phyloP scores from a whole-genome alignment of 2,888 invertebrate genomes.

The Agriopis marginaria region DNA sequence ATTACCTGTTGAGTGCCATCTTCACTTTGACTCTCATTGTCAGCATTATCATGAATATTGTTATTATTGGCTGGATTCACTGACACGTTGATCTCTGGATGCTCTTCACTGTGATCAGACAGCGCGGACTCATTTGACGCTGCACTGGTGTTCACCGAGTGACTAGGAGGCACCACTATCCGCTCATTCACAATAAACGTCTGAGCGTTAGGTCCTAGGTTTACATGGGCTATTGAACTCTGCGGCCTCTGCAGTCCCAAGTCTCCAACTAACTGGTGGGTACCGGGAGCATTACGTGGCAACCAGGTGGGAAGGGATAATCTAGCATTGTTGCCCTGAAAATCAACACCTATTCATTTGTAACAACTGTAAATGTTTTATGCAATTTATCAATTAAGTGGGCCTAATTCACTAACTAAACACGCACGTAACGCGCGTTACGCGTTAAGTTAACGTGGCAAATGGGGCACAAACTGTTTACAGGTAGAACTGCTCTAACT shows the following conservation, averaged over 20 bases:
- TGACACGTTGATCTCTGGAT: slow-evolving; percentile 74
- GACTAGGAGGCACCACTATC: slow-evolving; percentile 58
- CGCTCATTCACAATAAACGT: slow-evolving; percentile 74
- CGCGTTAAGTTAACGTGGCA: too few relatives aligned
- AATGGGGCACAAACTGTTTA: too few relatives aligned
- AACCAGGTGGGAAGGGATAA: slow-evolving; percentile 79
- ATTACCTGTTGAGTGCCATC: slow-evolving; percentile 78
- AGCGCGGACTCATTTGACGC: slow-evolving; percentile 70
- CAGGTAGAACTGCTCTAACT: too few relatives aligned
- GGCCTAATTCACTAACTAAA: too few relatives aligned
- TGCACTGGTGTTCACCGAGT: slow-evolving; percentile 64
- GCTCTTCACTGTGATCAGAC: slow-evolving; percentile 65
- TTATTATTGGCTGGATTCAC: slow-evolving; percentile 80
- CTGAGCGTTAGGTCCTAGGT: slow-evolving; percentile 65
- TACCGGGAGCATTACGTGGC: slow-evolving; percentile 72
- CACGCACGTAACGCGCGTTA: too few relatives aligned
- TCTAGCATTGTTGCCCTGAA: slow-evolving; percentile 78
- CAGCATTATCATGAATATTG: slow-evolving; percentile 77
- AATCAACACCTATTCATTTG: neutral
- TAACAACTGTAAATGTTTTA: neutral
- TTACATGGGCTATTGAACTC: slow-evolving; percentile 77
- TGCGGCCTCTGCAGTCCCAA: slow-evolving; percentile 69
- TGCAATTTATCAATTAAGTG: too few relatives aligned
- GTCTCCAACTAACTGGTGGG: slow-evolving; percentile 66
- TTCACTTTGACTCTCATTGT: slow-evolving; percentile 81